Evolutionary conservation across 1,140 invertebrate genomes (phyloP).

Genomic region (Octopus bimaculoides): DNA sequence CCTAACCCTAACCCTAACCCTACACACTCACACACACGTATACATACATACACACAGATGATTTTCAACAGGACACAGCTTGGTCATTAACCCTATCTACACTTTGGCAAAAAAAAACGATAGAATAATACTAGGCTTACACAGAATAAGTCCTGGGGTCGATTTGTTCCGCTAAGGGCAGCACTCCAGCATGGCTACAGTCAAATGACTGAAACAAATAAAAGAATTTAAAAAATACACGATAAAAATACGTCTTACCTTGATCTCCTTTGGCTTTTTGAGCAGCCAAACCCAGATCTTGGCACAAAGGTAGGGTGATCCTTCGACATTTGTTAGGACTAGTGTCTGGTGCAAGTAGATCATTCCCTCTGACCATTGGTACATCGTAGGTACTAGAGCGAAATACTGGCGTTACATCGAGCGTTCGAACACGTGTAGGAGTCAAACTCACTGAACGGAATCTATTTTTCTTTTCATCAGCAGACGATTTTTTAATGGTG

Average conservation of each 20-base stretch:
- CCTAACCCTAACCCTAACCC: no score
- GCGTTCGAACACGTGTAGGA: not conserved
- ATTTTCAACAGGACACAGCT: no score
- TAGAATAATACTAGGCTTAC: no score
- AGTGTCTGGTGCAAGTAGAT: not conserved
- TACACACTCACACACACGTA: no score
- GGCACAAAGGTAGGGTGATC: constrained; percentile 2
- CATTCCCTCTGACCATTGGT: not conserved
- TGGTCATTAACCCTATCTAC: no score
- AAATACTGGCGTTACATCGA: not conserved
- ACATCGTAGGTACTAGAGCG: not conserved
- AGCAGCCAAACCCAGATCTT: not conserved
- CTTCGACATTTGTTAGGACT: not conserved
- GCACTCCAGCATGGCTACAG: no score
- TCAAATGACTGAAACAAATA: no score
- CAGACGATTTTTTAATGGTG: not conserved
- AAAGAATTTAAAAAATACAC: no score
- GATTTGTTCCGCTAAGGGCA: no score
- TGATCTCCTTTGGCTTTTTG: constrained; percentile 5
- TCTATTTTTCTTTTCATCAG: not conserved
- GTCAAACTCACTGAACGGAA: not conserved
- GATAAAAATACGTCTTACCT: not conserved
- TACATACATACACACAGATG: no score
- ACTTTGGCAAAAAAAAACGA: no score
- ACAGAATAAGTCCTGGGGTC: no score